Conservation (phyloP, 2,797 vertebrate species). For the Gouania willdenowi region DNA sequence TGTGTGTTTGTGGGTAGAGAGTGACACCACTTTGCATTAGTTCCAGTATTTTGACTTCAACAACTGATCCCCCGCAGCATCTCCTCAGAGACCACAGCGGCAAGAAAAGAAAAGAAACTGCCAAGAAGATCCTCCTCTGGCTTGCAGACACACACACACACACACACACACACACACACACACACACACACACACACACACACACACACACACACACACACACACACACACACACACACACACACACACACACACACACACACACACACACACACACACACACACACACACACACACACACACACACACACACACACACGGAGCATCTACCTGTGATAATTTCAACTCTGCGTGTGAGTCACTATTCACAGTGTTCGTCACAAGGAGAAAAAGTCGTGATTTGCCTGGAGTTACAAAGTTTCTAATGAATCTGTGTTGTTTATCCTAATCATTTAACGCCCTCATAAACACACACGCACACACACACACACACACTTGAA, state of each 20-base stretch:
- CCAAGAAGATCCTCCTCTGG: slow-evolving; percentile 3
- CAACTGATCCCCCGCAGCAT: slow-evolving; percentile 7
- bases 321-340: slow-evolving; percentile 6
- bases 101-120: slow-evolving; percentile 9
- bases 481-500: slow-evolving; percentile 13
- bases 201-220: too few relatives aligned
- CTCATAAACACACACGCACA: slow-evolving; percentile 34
- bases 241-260: too few relatives aligned
- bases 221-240: too few relatives aligned
- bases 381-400: slow-evolving; percentile 9
- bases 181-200: too few relatives aligned
- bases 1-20: slow-evolving; percentile 8
- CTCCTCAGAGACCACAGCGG: slow-evolving; percentile 7
- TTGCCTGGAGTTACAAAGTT: slow-evolving; percentile 30
- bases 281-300: too few relatives aligned
- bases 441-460: slow-evolving; percentile 62
- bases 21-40: slow-evolving; percentile 1
- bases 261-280: too few relatives aligned
- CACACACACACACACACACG: neutral
- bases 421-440: slow-evolving; percentile 57
- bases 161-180: too few relatives aligned
- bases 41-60: slow-evolving; percentile 11
- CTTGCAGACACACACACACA: too few relatives aligned
- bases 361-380: slow-evolving; percentile 31
- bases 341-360: slow-evolving; percentile 43